Conservation (phyloP, 30 jellyfish, hydroid and myxozoan species). For the Catostylus mosaicus region DNA sequence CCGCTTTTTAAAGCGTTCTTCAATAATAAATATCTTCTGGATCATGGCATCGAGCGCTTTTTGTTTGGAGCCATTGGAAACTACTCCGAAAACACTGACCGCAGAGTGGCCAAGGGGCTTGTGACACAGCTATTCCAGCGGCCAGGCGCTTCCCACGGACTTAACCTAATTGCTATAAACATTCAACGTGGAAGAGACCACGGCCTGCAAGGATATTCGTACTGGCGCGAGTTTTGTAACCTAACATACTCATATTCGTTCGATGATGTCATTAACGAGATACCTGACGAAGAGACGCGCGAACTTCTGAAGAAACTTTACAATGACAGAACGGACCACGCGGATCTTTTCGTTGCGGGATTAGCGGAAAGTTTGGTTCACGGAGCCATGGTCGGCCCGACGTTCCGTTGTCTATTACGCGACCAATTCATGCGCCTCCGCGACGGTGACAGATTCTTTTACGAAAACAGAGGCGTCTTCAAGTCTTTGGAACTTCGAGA, state of each 20-base stretch:
- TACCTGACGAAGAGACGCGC: slow-evolving; percentile 26
- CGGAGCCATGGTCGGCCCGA: slow-evolving; percentile 73
- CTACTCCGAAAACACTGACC: slow-evolving; percentile 76
- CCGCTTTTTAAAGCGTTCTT: slow-evolving; percentile 72
- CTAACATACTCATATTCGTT: slow-evolving; percentile 48
- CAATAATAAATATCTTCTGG: slow-evolving; percentile 43
- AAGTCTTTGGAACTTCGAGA: slow-evolving; percentile 58
- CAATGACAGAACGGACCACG: slow-evolving; percentile 57
- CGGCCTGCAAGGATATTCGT: slow-evolving; percentile 82
- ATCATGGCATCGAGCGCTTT: slow-evolving; percentile 76
- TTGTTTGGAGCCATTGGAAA: slow-evolving; percentile 82
- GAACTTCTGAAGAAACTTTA: slow-evolving; percentile 55
- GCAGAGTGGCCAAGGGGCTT: slow-evolving; percentile 70
- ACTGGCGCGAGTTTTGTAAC: slow-evolving; percentile 70
- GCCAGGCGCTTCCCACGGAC: slow-evolving; percentile 82
- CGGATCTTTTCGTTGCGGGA: slow-evolving; percentile 79
- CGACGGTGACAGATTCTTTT: slow-evolving; percentile 81
- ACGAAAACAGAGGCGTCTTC: slow-evolving; percentile 71
- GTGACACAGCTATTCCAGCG: slow-evolving; percentile 67
- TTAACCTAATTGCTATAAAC: slow-evolving; percentile 70
- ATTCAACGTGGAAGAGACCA: slow-evolving; percentile 90
- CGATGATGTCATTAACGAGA: slow-evolving; percentile 55
- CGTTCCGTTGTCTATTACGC: slow-evolving; percentile 71
- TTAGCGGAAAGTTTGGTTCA: slow-evolving; percentile 54
- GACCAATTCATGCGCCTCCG: slow-evolving; percentile 72